phyloP scores from a whole-genome alignment of 2,888 invertebrate species.

The Lepas anatifera region DNA sequence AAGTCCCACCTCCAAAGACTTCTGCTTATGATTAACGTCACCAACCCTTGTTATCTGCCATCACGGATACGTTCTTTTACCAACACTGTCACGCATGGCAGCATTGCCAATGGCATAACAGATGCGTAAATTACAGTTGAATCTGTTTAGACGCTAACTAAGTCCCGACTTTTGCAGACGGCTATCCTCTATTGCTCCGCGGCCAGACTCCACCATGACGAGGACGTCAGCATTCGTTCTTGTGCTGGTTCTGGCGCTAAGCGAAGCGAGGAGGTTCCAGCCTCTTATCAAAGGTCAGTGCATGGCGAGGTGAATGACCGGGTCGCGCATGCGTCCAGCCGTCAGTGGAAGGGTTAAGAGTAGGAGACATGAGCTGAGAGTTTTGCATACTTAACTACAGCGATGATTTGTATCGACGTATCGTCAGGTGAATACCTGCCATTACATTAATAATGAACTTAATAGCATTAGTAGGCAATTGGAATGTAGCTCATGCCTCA shows the following conservation, averaged over 20 bases:
- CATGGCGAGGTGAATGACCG: too few relatives aligned
- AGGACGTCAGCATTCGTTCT: neutral
- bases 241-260: neutral
- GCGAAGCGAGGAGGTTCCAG: neutral
- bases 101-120: neutral
- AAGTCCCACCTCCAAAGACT: too few relatives aligned
- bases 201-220: neutral
- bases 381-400: too few relatives aligned
- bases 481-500: neutral
- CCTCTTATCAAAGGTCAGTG: neutral
- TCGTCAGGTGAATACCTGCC: too few relatives aligned
- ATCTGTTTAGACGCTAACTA: neutral
- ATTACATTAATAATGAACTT: neutral
- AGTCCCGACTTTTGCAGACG: neutral
- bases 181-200: neutral
- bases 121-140: neutral
- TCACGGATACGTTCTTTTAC: neutral
- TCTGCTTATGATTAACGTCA: too few relatives aligned
- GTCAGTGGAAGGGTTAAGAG: too few relatives aligned
- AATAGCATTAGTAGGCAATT: neutral
- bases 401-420: too few relatives aligned
- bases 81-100: neutral
- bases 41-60: too few relatives aligned
- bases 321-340: too few relatives aligned
- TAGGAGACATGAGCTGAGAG: too few relatives aligned